Percentiles rank a stretch among this genome's conserved stretches.
Conservation (phyloP, 2,113 vertebrate genomes). For the Pagrus major region DNA sequence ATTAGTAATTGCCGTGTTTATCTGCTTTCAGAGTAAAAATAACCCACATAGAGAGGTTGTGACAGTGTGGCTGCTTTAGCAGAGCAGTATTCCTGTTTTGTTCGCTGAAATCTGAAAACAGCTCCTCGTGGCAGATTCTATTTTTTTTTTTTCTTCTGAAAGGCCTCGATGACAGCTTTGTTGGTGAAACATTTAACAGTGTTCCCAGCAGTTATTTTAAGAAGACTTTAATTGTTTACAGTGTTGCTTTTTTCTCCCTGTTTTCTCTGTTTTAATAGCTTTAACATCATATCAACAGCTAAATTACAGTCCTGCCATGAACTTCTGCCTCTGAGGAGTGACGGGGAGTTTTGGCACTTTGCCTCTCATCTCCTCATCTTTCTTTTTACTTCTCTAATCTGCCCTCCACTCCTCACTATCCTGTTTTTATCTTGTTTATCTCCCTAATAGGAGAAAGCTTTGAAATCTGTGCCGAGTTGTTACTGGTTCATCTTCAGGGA, state of each 20-base stretch:
- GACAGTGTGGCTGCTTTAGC: slow-evolving; percentile 45
- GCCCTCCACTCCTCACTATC: neutral
- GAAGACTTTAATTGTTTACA: slow-evolving; percentile 48
- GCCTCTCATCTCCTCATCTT: slow-evolving; percentile 4
- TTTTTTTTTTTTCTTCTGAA: slow-evolving; percentile 24
- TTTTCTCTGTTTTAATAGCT: slow-evolving; percentile 41
- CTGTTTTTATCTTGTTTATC: slow-evolving; percentile 17
- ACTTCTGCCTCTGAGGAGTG: slow-evolving; percentile 14
- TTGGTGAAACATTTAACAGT: slow-evolving; percentile 56
- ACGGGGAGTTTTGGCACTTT: slow-evolving; percentile 4
- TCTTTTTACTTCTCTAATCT: neutral
- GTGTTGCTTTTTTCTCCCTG: neutral
- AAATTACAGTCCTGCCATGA: slow-evolving; percentile 36
- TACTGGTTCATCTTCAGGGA: slow-evolving; percentile 25
- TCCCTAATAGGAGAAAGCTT: slow-evolving; percentile 26
- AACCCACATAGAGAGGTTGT: slow-evolving; percentile 53
- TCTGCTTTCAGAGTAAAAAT: slow-evolving; percentile 62
- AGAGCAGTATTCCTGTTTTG: slow-evolving; percentile 47
- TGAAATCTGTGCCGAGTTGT: slow-evolving; percentile 10
- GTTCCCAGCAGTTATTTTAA: slow-evolving; percentile 57
- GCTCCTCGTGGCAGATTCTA: slow-evolving; percentile 25
- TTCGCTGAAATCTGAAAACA: slow-evolving; percentile 53
- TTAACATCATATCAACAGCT: slow-evolving; percentile 25
- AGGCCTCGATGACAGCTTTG: slow-evolving; percentile 58
- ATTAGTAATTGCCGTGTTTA: slow-evolving; percentile 66